These are phyloP conservation scores for Helicolenus hilgendorfi DNA, from an alignment of 2,797 vertebrate species.

Conservation along the genomic window DNA sequence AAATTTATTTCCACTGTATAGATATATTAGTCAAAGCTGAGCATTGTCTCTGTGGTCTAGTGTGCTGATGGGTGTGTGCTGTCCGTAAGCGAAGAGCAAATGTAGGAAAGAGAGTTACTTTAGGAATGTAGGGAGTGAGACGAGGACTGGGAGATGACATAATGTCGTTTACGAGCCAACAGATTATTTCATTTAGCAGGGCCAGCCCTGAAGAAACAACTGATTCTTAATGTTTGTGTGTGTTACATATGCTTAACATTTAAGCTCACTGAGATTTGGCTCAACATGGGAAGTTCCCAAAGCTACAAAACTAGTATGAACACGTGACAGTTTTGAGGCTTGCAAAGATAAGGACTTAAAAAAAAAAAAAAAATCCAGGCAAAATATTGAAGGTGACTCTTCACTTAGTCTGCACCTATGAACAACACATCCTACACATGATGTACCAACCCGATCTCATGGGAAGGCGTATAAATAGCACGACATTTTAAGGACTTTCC, in stretches of 20 bases:
- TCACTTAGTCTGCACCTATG: background rate
- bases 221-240: background rate
- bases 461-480: too few relatives aligned
- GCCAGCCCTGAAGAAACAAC: background rate
- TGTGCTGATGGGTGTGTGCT: background rate
- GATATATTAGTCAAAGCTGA: background rate
- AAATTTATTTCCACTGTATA: background rate
- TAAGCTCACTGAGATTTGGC: background rate
- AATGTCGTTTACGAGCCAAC: background rate
- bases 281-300: background rate
- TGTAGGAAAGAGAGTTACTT: background rate
- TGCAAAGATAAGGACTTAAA: background rate
- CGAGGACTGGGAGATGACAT: background rate
- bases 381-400: background rate
- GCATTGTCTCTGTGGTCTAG: background rate
- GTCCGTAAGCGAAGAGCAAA: background rate
- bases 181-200: background rate
- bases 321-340: too few relatives aligned
- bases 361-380: background rate
- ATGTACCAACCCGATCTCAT: background rate
- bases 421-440: background rate
- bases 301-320: background rate
- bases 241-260: background rate
- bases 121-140: slow-evolving; percentile 17
- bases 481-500: too few relatives aligned